Base-by-base conservation (phyloP, 37 sponge, comb jelly and placozoan species). In the Dysidea cf. avara region DNA sequence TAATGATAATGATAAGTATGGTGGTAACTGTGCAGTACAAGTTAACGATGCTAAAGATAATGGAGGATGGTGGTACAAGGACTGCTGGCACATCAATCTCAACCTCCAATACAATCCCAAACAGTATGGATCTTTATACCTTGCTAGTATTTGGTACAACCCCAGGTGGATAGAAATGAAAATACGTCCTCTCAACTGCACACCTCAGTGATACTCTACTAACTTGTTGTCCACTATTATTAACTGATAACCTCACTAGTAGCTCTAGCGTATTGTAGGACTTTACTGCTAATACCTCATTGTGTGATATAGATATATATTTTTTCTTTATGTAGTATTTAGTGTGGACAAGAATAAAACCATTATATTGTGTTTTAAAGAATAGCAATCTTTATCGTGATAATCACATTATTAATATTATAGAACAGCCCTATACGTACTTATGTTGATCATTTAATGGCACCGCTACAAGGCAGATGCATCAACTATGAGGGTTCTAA, bases 21-120 rank as follows among this genome's bases (percentile, higher is more conserved):
- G 7, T 22, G 46, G 51, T 13, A 74, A 61, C 63, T 74, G 75
- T 61, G 75, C 75, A 74, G 49, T 2, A 36, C 46, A 43, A 43
- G 9, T 43, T 43, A 43, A 43, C 46, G 9, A 43, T 43, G 46
- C 46, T 43, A 46, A 30, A 50, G 25, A 20, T 14, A 31, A 61
- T 32, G 76, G 76, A 43, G 76, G 63, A 32, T 75, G 76, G 76
- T 75, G 76, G 76, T 39, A 61, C 25, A 38, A 55, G 0, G 30
- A 21, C 16, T 71, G 71, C 33, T 56, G 54, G 38, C 14, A 32
- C 39, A 20, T 37, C 11, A 71, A 53, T 38, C 71, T 71, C 36
- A 71, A 71, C 54, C 39, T 54, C n/a, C 0, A 54, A n/a, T 71
- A 71, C 34, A 43, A 43, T 60, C 32, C 33, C 1, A 3, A 1